These are phyloP conservation scores for Myrmecobius fasciatus DNA, from an alignment of 2,113 vertebrate species.

Conservation along the genomic window DNA sequence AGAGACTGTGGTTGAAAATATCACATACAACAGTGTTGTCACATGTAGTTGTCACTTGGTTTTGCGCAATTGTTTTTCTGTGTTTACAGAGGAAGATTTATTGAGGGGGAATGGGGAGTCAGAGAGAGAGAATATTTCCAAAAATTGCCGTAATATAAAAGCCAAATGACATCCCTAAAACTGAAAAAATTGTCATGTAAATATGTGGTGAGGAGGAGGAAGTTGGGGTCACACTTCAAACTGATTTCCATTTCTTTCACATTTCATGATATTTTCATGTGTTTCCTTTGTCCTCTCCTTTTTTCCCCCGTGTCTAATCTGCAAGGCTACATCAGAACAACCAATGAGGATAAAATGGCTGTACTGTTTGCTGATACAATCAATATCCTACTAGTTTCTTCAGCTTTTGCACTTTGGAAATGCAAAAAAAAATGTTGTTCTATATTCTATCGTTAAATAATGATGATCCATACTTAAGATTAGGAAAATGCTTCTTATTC, in stretches of 20 bases:
- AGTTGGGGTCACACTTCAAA: background rate
- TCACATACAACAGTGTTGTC: background rate
- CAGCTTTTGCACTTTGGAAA: background rate
- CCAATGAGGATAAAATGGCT: conserved; percentile 9
- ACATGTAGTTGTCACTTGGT: background rate
- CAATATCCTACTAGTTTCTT: background rate
- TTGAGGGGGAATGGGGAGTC: background rate
- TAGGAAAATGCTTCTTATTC: background rate
- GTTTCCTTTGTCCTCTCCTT: background rate
- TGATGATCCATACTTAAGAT: background rate
- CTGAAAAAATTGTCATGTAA: background rate
- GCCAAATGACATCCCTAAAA: background rate
- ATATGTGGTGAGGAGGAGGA: background rate
- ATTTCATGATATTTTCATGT: background rate
- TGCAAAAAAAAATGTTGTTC: background rate
- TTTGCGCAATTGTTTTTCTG: background rate
- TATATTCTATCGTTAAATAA: conserved; percentile 16
- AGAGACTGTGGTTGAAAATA: background rate
- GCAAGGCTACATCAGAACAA: background rate
- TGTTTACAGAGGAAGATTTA: background rate
- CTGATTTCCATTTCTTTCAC: background rate
- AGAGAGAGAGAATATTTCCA: background rate
- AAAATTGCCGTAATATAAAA: background rate
- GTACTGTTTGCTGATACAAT: background rate
- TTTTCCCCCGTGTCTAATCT: background rate